Evolutionary conservation across 2,797 vertebrate species (phyloP).

Genomic region (Hydrolagus colliei): DNA sequence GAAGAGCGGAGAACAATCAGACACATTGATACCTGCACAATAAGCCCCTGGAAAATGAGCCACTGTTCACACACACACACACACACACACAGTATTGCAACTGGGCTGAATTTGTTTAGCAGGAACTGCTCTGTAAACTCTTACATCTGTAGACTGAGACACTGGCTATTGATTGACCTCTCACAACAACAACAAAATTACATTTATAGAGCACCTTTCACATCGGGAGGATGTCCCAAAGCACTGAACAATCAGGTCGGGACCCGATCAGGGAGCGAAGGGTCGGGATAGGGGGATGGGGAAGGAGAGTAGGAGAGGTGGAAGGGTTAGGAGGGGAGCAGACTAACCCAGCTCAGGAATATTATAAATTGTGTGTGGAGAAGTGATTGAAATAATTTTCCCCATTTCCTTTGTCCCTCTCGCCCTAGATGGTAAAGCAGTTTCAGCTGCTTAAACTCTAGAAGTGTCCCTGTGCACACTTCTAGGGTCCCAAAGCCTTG

Average conservation of each 20-base stretch:
- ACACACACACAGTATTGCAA: too few species aligned
- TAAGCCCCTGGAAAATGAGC: background rate
- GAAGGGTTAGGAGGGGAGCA: too few species aligned
- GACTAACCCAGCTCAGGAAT: background rate
- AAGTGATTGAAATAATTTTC: background rate
- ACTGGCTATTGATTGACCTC: background rate
- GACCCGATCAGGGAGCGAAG: too few species aligned
- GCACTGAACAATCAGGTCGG: too few species aligned
- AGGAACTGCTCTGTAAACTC: background rate
- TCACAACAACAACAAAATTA: too few species aligned
- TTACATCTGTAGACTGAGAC: too few species aligned
- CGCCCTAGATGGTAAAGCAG: background rate
- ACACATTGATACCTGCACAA: conserved; percentile 12
- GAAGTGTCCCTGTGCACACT: background rate
- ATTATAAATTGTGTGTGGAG: background rate
- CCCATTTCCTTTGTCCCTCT: too few species aligned
- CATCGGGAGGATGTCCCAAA: too few species aligned
- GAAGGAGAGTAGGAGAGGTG: too few species aligned
- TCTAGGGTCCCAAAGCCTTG: background rate
- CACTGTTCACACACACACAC: background rate
- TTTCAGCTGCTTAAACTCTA: background rate
- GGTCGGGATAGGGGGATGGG: too few species aligned
- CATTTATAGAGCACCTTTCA: too few species aligned
- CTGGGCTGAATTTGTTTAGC: background rate
- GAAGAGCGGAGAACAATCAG: background rate